Conservation (phyloP, 2,888 invertebrate species). For the Torymus auratus region DNA sequence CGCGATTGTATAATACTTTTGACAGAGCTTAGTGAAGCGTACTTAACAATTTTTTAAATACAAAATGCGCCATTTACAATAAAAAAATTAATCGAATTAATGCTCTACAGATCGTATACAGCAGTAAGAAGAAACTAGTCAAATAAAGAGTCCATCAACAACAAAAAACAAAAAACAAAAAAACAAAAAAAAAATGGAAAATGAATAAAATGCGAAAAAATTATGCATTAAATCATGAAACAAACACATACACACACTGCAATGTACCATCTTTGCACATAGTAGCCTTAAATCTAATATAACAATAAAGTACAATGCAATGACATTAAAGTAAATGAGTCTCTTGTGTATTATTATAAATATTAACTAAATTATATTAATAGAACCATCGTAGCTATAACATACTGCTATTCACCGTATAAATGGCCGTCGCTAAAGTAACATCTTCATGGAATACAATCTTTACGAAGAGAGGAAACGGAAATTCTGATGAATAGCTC, state of each 20-base stretch:
- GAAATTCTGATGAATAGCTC: no score
- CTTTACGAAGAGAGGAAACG: no score
- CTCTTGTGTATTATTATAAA: neutral
- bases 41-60: conserved; percentile 49
- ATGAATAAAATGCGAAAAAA: neutral
- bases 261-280: conserved; percentile 55
- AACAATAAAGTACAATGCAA: conserved; percentile 49
- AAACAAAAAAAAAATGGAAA: neutral
- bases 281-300: conserved; percentile 50
- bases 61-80: conserved; percentile 36
- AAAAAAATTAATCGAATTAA: conserved; percentile 15
- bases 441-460: no score
- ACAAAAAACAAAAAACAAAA: conserved; percentile 14
- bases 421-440: no score
- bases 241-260: conserved; percentile 36
- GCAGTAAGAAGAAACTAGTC: conserved; percentile 43
- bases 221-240: conserved; percentile 23
- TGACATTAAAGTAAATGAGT: conserved; percentile 14
- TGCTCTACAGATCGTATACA: conserved; percentile 8
- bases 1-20: conserved; percentile 38
- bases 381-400: neutral
- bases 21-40: conserved; percentile 38
- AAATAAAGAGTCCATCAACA: conserved; percentile 23
- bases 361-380: conserved; percentile 19
- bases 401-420: no score